These are phyloP conservation scores for Sylvicapra grimmia DNA, from an alignment of 2,113 vertebrate genomes.

Conservation along the genomic window DNA sequence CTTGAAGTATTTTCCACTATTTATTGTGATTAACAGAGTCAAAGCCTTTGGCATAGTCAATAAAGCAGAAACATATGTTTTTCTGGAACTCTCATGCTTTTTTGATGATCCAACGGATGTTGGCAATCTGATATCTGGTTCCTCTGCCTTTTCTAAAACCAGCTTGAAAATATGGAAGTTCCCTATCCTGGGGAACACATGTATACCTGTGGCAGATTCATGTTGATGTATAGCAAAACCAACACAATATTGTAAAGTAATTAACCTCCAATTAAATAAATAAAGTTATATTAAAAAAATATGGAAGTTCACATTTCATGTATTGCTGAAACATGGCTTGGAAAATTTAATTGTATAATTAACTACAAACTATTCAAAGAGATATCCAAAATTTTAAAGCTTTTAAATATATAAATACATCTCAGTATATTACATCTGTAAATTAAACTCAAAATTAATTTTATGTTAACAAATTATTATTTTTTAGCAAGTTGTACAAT, in stretches of 20 bases:
- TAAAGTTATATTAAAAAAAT: neutral
- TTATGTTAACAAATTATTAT: conserved; percentile 58
- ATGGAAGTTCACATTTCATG: fast-evolving
- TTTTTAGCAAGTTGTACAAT: conserved; percentile 70
- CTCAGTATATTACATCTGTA: conserved; percentile 28
- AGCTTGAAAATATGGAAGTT: neutral
- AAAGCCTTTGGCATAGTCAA: neutral
- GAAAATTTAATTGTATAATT: neutral
- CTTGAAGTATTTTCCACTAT: neutral
- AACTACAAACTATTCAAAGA: neutral
- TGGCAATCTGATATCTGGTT: neutral
- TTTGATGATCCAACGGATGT: fast-evolving
- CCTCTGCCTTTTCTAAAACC: neutral
- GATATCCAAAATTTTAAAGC: neutral
- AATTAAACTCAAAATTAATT: conserved; percentile 68
- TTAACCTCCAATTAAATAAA: too few relatives aligned
- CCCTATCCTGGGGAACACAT: too few relatives aligned
- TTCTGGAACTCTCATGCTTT: neutral
- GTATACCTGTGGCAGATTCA: too few relatives aligned
- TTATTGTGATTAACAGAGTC: neutral
- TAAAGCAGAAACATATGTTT: neutral
- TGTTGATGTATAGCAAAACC: too few relatives aligned
- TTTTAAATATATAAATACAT: conserved; percentile 43
- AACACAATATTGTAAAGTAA: too few relatives aligned
- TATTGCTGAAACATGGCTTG: neutral